Base-by-base conservation (phyloP, 2,113 vertebrate species). In the Patagioenas fasciata region DNA sequence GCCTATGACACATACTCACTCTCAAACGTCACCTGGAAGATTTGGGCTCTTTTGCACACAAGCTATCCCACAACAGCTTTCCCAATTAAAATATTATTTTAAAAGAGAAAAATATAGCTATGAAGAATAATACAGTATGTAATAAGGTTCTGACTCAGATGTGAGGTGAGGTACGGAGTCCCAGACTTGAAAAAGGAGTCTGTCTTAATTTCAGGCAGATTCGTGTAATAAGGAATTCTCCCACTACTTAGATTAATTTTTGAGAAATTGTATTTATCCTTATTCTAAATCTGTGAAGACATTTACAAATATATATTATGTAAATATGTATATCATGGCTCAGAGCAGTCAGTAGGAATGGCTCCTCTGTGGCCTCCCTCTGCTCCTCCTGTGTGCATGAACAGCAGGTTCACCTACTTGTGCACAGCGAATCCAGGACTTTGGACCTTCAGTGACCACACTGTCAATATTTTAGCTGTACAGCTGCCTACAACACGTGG, bases 371-470 rank as follows among this genome's bases (percentile, higher is more conserved):
- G 13, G 14, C 29, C 48, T 38, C 29, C 29, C 21, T 9, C 29
- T 29, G 50, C 51, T 70, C 29, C 56, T n/a, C 32, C 38, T 1
- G 0, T 2, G 11, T 23, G 17, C 23, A 11, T 0, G 8, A 29
- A 40, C 24, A 19, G 29, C 57, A 10, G 1, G 13, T 19, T 47
- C 58, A 28, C 25, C 32, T 26, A 3, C 21, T 3, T 9, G 28
- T 11, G 31, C 23, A 5, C 34, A 21, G 44, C 0, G 12, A 67
- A 20, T 21, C 6, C 70, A 17, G 64, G 4, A 6, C 38, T 72
- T 13, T 9, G 42, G 57, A 50, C 44, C 65, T 12, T 21, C n/a
- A 34, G 48, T 1, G 10, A 15, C 8, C 24, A 3, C 5, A 1
- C 1, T 11, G 34, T 12, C 34, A 20, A 16, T 3, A 32, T 24